Percentiles rank a stretch among this genome's conserved stretches.
Evolutionary conservation across 2,888 invertebrate species (phyloP).

Genomic region (Germaria angustata): DNA sequence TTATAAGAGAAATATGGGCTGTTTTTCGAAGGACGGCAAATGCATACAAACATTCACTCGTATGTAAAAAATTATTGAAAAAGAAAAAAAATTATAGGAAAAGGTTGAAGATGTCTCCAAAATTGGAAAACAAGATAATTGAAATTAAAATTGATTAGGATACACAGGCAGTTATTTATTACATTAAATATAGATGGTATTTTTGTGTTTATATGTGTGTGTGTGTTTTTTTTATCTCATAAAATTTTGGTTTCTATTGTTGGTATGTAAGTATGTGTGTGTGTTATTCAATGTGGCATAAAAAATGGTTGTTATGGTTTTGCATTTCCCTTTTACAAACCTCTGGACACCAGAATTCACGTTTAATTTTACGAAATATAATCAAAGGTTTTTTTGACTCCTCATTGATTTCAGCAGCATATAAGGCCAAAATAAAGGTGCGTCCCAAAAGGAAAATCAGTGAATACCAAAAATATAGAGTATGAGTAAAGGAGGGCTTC

Average conservation of each 20-base stretch:
- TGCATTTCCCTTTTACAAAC: slow-evolving; percentile 70
- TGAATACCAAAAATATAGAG: slow-evolving; percentile 82
- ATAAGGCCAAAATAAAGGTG: slow-evolving; percentile 82
- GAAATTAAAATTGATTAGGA: background rate
- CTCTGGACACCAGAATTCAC: slow-evolving; percentile 80
- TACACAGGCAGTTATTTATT: too few relatives aligned
- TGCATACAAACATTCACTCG: too few relatives aligned
- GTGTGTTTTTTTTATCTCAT: background rate
- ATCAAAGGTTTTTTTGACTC: slow-evolving; percentile 80
- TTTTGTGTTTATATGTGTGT: background rate
- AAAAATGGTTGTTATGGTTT: too few relatives aligned
- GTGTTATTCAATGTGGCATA: too few relatives aligned
- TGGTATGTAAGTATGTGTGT: background rate
- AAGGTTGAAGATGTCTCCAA: too few relatives aligned
- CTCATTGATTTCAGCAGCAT: slow-evolving; percentile 82
- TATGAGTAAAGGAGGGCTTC: slow-evolving; percentile 78
- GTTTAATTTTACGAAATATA: slow-evolving; percentile 79
- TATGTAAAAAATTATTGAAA: too few relatives aligned
- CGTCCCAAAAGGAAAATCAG: slow-evolving; percentile 82
- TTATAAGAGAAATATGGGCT: too few relatives aligned
- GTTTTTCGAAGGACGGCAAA: too few relatives aligned
- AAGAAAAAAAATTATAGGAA: too few relatives aligned
- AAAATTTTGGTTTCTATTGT: background rate
- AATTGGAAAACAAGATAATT: background rate
- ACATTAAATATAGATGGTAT: too few relatives aligned